Evolutionary conservation across 1,140 invertebrate species (phyloP), one percentile per base, ranked within the genome.

Genomic region (Plodia interpunctella): DNA sequence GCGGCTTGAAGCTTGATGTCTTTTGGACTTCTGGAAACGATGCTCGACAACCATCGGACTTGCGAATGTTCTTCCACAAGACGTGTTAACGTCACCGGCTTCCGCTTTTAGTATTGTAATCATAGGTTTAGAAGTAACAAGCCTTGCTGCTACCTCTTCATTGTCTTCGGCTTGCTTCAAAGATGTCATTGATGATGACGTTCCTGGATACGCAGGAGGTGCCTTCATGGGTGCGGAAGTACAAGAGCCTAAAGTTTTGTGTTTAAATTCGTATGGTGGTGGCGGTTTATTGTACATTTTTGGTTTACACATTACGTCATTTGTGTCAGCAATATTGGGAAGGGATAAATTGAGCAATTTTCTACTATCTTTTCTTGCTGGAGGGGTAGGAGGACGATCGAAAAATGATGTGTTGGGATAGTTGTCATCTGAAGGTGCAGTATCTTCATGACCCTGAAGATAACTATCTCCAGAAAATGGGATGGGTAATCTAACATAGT

Each of bases 401-500:
- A 88, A 90, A 63, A 82, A 90, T 0, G 75, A 76, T 74, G 90
- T 78, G 67, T 87, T 89, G 6, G 90, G 90, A 76, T 87, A 83
- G 66, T 87, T 83, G 52, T 90, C 90, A 59, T 91, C 90, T 8
- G 85, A 87, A 17, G 87, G 90, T 20, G 90, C 89, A 8, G 88
- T 91, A 66, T 91, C 90, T 76, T 91, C 85, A 57, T 91, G 87
- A 0, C 90, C 90, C 62, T 87, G 83, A 51, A 91, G 78, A 74
- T 92, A 93, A 69, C 91, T 91, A 63, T 90, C 88, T 21, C 89
- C 90, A 62, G 90, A 82, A 76, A 91, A 92, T 1, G 93, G 93
- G 9, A 94, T 92, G 9, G 95, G 95, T 74, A 97, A 90, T 17
- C 95, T 95, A 0, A 97, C 96, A 76, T 97, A 97, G 78, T 97